Percentiles rank a stretch among this genome's conserved stretches.
phyloP scores from a whole-genome alignment of 2,888 invertebrate species.

The Adelphocoris suturalis region DNA sequence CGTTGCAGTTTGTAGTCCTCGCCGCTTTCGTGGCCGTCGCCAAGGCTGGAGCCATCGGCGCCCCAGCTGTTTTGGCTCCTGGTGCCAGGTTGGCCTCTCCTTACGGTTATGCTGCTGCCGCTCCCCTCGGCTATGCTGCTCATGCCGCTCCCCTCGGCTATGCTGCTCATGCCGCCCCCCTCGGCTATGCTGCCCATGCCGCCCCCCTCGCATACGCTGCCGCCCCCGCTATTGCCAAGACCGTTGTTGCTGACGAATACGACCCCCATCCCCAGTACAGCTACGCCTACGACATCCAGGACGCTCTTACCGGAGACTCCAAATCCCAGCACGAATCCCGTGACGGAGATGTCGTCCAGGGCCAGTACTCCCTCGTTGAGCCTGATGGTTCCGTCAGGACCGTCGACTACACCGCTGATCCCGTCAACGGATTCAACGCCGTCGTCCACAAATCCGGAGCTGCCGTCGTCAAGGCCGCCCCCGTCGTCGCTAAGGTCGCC shows the following conservation, averaged over 20 bases:
- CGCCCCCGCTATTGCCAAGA: slow-evolving; percentile 59
- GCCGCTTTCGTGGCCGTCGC: slow-evolving; percentile 73
- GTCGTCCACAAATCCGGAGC: slow-evolving; percentile 65
- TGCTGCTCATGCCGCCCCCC: slow-evolving; percentile 66
- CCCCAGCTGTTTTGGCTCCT: slow-evolving; percentile 71
- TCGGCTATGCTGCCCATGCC: slow-evolving; percentile 34
- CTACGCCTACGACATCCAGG: slow-evolving; percentile 73
- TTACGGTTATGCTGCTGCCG: slow-evolving; percentile 45
- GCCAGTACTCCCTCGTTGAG: slow-evolving; percentile 68
- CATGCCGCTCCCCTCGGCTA: slow-evolving; percentile 57
- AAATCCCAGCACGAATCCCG: slow-evolving; percentile 64
- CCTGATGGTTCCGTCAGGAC: slow-evolving; percentile 66
- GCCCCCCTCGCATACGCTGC: slow-evolving; percentile 65
- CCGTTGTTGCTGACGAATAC: slow-evolving; percentile 65
- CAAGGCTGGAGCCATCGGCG: slow-evolving; percentile 68
- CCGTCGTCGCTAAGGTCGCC: slow-evolving; percentile 66
- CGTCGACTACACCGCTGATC: slow-evolving; percentile 64
- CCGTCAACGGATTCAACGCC: slow-evolving; percentile 66
- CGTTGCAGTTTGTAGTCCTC: slow-evolving; percentile 73
- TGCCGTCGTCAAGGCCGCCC: slow-evolving; percentile 60
- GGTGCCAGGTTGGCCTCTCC: slow-evolving; percentile 59
- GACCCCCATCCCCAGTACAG: slow-evolving; percentile 68
- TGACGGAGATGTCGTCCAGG: slow-evolving; percentile 68
- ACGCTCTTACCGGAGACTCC: slow-evolving; percentile 70
- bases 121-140: slow-evolving; percentile 65